Base-by-base conservation (phyloP, 2,888 invertebrate genomes). In the Nemotelus pantherinus region DNA sequence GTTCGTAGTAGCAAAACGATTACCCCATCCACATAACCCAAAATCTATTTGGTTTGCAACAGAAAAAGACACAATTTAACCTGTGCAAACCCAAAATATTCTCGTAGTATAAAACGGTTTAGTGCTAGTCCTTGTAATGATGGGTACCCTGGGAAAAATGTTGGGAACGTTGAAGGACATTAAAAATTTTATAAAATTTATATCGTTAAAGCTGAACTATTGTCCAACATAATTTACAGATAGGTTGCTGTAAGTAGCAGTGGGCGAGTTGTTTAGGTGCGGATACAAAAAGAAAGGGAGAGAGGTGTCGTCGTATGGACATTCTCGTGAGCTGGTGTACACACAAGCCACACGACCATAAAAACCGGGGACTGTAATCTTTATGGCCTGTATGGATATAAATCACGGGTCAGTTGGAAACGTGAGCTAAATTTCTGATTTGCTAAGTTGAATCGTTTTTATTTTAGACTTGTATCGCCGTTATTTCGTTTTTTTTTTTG, bases 361-460 rank as follows among this genome's bases (percentile, higher is more conserved):
- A 74, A 74, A 74, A 74, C 25, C 63, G 72, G 60, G 68, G 74
- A 64, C 63, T 77, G 72, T 77, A 78, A 78, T 78, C 78, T 78
- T 78, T 78, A 78, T 78, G 60, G 78, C 77, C 77, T 72, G 78
- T 78, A 78, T 77, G 78, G 77, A 72, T 77, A 78, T 78, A 78
- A 78, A 78, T 78, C 78, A 78, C 77, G 77, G 78, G 78, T 78
- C 78, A 78, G 78, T 78, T 65, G 77, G 72, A 78, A 77, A 78
- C 78, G 78, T 78, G 78, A 77, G 78, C 58, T 60, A 77, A 77
- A 78, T 78, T 78, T 78, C 64, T 77, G 78, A 78, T 78, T 78
- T 78, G 78, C 71, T 77, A 74, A 77, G 65, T 77, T 72, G 60
- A 77, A 74, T 74, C 74, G 74, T 74, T 74, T 74, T 74, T 55